Evolutionary conservation across 2,888 invertebrate species (phyloP).

Genomic region (Amitus sp.): DNA sequence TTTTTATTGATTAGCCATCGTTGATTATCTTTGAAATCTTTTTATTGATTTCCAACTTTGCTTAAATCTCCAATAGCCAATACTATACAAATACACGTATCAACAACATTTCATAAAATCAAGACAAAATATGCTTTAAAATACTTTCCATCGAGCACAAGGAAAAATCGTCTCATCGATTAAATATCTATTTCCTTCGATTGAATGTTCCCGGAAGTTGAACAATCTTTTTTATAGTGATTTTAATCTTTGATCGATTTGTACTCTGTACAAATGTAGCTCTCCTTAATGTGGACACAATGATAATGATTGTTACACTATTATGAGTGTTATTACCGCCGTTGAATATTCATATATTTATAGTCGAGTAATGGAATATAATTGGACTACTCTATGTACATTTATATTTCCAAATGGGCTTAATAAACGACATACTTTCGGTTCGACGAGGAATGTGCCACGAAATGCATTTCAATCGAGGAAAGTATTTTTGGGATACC

Average conservation of each 20-base stretch:
- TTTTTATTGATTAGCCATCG: not conserved
- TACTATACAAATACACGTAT: conserved; percentile 7
- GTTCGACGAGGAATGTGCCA: conserved; percentile 41
- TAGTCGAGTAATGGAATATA: conserved; percentile 25
- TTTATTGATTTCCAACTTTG: not conserved
- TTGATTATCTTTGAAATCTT: too few species aligned
- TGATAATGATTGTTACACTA: too few species aligned
- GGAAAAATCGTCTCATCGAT: not conserved
- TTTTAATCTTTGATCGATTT: not conserved
- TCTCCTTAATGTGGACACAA: too few species aligned
- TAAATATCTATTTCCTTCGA: not conserved
- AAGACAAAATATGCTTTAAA: conserved; percentile 22
- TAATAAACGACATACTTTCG: conserved; percentile 39
- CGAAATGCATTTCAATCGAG: conserved; percentile 34
- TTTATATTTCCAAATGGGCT: conserved; percentile 38
- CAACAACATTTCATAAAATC: conserved; percentile 9
- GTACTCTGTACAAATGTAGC: conserved; percentile 25
- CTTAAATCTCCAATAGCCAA: conserved; percentile 1
- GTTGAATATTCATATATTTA: too few species aligned
- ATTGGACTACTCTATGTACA: conserved; percentile 38
- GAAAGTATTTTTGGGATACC: conserved; percentile 35
- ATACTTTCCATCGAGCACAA: conserved; percentile 35
- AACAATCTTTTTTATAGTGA: not conserved
- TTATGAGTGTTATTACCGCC: too few species aligned
- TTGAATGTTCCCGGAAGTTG: not conserved